These are phyloP conservation scores for Chrysodeixis includens DNA, from an alignment of 2,888 invertebrate genomes.

Conservation along the genomic window DNA sequence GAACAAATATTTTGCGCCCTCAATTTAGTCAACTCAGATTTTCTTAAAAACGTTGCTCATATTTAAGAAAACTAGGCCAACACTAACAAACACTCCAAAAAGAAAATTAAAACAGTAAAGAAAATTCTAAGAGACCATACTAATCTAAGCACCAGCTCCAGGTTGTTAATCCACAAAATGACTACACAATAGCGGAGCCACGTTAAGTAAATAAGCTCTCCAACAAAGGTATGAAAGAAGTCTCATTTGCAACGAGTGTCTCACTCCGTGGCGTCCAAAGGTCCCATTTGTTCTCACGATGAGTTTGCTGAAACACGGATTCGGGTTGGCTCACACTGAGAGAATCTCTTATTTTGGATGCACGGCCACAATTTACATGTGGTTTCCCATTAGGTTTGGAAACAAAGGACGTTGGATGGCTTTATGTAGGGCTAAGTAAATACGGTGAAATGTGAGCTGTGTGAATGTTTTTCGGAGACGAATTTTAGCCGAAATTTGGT, in stretches of 20 bases:
- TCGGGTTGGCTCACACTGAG: slow-evolving; percentile 59
- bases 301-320: slow-evolving; percentile 69
- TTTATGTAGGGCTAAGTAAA: slow-evolving; percentile 15
- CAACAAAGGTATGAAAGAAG: slow-evolving; percentile 74
- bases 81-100: not conserved
- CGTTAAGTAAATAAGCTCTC: slow-evolving; percentile 70
- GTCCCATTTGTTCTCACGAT: slow-evolving; percentile 76
- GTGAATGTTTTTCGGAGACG: not conserved
- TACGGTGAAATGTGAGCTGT: not conserved
- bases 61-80: not conserved
- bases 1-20: too few species aligned
- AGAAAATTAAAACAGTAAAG: slow-evolving; percentile 2
- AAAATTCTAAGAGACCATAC: slow-evolving; percentile 9
- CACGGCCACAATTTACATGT: slow-evolving; percentile 42
- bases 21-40: too few species aligned
- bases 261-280: slow-evolving; percentile 68
- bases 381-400: slow-evolving; percentile 45
- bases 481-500: not conserved
- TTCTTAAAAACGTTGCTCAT: not conserved
- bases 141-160: slow-evolving; percentile 16
- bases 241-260: slow-evolving; percentile 78
- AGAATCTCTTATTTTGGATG: slow-evolving; percentile 47
- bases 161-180: slow-evolving; percentile 57
- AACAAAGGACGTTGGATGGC: slow-evolving; percentile 41
- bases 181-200: slow-evolving; percentile 51